Evolutionary conservation across 2,888 invertebrate genomes (phyloP).

Genomic region (Oligia fasciuncula): DNA sequence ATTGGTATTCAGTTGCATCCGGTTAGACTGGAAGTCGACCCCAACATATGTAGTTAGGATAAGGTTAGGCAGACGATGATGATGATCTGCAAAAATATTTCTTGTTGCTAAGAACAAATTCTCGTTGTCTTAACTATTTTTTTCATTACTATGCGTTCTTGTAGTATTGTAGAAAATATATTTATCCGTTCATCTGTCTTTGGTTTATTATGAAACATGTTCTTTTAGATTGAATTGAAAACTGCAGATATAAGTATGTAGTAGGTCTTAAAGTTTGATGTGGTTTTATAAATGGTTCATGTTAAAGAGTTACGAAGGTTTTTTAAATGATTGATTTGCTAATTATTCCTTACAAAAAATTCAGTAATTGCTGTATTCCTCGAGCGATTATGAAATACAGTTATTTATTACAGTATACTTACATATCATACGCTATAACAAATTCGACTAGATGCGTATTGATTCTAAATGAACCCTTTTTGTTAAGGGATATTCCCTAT

Average conservation of each 20-base stretch:
- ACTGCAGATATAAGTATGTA: neutral
- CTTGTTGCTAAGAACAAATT: neutral
- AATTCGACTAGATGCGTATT: neutral
- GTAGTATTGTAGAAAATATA: neutral
- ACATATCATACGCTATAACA: neutral
- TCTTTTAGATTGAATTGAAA: conserved; percentile 8
- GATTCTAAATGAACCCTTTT: neutral
- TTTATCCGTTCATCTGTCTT: neutral
- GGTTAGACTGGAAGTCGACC: no score
- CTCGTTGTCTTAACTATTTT: neutral
- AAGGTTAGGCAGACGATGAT: no score
- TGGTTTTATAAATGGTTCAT: neutral
- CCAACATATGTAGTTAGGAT: no score
- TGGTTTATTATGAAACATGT: neutral
- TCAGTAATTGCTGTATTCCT: neutral
- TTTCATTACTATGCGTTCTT: neutral
- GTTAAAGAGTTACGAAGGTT: neutral
- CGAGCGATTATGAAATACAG: neutral
- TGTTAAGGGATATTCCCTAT: neutral
- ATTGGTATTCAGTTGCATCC: no score
- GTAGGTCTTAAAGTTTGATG: neutral
- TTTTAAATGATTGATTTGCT: neutral
- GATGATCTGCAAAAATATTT: neutral
- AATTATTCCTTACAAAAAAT: neutral
- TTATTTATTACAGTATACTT: neutral